phyloP scores from a whole-genome alignment of 2,888 invertebrate species.

The Drosophila glabriapex region DNA sequence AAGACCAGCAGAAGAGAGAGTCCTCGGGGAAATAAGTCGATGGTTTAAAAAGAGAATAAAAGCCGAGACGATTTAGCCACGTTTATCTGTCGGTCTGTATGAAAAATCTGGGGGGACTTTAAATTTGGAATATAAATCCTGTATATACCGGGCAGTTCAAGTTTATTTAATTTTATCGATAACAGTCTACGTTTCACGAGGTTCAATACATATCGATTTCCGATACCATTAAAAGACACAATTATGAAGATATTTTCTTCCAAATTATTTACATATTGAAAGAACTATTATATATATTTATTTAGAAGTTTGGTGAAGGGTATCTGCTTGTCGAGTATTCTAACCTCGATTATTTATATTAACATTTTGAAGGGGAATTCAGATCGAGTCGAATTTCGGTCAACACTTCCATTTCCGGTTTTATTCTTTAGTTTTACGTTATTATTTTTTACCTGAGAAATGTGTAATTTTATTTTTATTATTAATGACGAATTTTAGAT shows the following conservation, averaged over 20 bases:
- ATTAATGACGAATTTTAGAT: background rate
- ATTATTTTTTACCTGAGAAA: background rate
- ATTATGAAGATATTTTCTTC: background rate
- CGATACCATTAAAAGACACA: background rate
- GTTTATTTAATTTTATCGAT: background rate
- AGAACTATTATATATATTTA: background rate
- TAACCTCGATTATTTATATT: background rate
- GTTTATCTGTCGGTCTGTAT: background rate
- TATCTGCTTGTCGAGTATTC: background rate
- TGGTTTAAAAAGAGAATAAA: background rate
- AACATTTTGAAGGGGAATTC: background rate
- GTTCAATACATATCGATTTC: background rate
- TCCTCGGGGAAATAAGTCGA: too few species aligned
- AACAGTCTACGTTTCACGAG: background rate
- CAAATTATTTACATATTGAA: background rate
- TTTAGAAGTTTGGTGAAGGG: background rate
- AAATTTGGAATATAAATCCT: background rate
- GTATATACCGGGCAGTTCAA: fast-evolving
- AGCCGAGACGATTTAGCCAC: background rate
- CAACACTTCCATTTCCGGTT: background rate
- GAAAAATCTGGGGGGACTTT: background rate
- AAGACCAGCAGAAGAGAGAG: too few species aligned
- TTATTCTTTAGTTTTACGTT: background rate
- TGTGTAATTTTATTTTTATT: background rate
- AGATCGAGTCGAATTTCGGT: background rate